Percentiles rank a stretch among this genome's conserved stretches.
Evolutionary conservation across 2,113 vertebrate genomes (phyloP).

Genomic region (Bucco capensis): DNA sequence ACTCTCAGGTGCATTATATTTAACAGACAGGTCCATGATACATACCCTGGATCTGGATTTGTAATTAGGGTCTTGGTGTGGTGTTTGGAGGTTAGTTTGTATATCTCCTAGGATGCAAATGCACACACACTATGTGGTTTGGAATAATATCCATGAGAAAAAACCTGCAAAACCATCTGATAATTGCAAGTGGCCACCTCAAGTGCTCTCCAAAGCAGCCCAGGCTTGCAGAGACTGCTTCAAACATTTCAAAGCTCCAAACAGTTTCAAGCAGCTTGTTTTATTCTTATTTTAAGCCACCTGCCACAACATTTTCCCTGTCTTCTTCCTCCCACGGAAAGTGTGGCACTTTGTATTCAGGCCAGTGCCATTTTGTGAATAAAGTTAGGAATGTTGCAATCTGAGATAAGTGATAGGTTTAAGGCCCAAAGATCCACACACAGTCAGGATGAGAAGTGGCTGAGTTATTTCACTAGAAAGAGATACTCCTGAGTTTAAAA

Average conservation of each 20-base stretch:
- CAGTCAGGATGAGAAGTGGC: not conserved
- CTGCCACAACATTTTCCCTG: conserved; percentile 53
- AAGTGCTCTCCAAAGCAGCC: not conserved
- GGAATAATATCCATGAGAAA: not conserved
- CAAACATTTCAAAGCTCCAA: not conserved
- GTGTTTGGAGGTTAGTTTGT: not conserved
- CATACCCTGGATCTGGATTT: conserved; percentile 22
- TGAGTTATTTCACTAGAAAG: not conserved
- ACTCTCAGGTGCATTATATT: conserved; percentile 49
- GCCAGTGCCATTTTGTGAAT: conserved; percentile 41
- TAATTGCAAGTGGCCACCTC: not conserved
- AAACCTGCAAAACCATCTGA: not conserved
- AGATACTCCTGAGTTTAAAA: not conserved
- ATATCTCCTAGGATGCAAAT: conserved; percentile 46
- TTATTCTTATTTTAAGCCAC: conserved; percentile 49
- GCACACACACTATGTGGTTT: not conserved
- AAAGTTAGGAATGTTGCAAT: not conserved
- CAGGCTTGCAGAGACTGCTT: not conserved
- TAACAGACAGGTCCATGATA: not conserved
- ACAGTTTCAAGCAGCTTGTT: not conserved
- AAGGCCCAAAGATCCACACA: not conserved
- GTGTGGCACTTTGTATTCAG: conserved; percentile 42
- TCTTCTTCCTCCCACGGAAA: conserved; percentile 44
- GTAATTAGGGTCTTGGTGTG: not conserved
- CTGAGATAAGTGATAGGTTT: not conserved